A percentile compares a stretch with the other conserved stretches of the same genome.
phyloP scores from a whole-genome alignment of 2,113 vertebrate genomes.

The Oreocharis arfaki region DNA sequence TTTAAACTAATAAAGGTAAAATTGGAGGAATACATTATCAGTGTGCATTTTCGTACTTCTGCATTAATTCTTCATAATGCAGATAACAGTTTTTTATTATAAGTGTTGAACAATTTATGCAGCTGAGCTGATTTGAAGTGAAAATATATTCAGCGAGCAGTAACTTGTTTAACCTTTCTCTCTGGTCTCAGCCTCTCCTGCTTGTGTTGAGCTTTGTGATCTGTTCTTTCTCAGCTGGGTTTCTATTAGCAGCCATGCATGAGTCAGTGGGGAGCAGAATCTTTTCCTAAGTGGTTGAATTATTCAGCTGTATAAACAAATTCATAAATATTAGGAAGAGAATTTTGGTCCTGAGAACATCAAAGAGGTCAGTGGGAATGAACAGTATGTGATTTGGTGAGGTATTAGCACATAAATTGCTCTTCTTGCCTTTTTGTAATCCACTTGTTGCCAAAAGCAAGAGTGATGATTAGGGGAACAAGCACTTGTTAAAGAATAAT shows the following conservation, averaged over 20 bases:
- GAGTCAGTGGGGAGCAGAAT: background rate
- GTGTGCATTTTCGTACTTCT: background rate
- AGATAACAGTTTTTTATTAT: background rate
- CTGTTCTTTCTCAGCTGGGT: conserved; percentile 43
- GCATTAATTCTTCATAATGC: background rate
- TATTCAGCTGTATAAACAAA: conserved; percentile 57
- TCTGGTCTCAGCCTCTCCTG: conserved; percentile 3
- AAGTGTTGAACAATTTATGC: background rate
- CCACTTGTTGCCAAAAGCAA: conserved; percentile 30
- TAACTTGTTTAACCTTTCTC: conserved; percentile 29
- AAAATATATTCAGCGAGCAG: conserved; percentile 20
- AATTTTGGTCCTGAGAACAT: conserved; percentile 1
- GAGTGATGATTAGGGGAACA: background rate
- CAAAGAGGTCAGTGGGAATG: background rate
- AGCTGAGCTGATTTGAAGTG: conserved; percentile 13
- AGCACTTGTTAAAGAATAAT: background rate
- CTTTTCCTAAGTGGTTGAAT: conserved; percentile 40
- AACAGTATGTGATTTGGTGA: conserved; percentile 11
- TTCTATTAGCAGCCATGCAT: conserved; percentile 36
- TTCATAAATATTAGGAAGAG: conserved; percentile 11
- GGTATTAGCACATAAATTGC: background rate
- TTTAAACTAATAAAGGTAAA: background rate
- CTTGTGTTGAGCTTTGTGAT: conserved; percentile 23
- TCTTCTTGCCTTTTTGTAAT: background rate
- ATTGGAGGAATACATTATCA: background rate